phyloP scores from a whole-genome alignment of 2,888 invertebrate genomes.

The Athalia cordata region DNA sequence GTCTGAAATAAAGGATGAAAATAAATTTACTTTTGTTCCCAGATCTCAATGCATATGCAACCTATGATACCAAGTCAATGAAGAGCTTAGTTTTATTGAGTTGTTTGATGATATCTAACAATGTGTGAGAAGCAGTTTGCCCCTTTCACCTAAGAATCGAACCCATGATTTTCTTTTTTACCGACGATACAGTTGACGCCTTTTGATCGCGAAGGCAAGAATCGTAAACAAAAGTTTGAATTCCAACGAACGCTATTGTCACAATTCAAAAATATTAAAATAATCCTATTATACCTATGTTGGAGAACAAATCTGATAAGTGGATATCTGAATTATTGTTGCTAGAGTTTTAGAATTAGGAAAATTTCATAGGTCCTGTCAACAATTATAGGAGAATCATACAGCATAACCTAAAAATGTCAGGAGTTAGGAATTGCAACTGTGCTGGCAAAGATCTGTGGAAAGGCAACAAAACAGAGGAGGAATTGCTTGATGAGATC shows the following conservation, averaged over 20 bases:
- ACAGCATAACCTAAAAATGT: conserved; percentile 50
- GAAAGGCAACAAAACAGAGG: conserved; percentile 22
- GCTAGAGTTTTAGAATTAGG: too few species aligned
- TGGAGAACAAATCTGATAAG: too few species aligned
- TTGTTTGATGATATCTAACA: too few species aligned
- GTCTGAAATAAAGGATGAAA: conserved; percentile 73
- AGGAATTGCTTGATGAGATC: conserved; percentile 43
- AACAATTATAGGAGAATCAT: neutral
- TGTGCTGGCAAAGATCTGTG: conserved; percentile 25
- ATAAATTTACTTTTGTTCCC: neutral
- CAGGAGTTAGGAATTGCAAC: conserved; percentile 32
- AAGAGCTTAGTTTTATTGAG: too few species aligned
- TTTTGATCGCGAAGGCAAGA: neutral
- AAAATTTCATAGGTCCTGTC: too few species aligned
- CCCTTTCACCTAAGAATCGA: neutral
- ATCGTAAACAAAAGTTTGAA: conserved; percentile 35
- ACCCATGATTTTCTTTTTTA: neutral
- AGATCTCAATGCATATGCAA: neutral
- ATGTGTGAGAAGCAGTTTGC: too few species aligned
- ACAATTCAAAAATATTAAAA: too few species aligned
- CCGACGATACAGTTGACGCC: conserved; percentile 17
- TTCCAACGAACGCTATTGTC: conserved; percentile 3
- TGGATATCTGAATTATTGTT: too few species aligned
- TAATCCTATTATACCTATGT: too few species aligned
- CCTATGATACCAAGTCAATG: neutral